Evolutionary conservation across 2,797 vertebrate species (phyloP).

Genomic region (Sebastes ruberrimus): DNA sequence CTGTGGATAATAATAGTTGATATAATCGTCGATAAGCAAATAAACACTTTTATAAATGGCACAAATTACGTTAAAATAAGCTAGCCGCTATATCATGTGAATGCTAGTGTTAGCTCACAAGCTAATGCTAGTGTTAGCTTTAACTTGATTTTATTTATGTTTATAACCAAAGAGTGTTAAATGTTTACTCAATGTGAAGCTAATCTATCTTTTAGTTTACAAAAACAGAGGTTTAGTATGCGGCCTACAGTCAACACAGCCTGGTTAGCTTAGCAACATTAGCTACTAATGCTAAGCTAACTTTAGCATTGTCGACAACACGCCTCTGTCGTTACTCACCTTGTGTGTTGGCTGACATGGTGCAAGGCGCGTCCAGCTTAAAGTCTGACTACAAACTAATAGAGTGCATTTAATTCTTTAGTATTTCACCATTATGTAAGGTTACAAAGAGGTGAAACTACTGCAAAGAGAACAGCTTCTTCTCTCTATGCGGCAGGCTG

Average conservation of each 20-base stretch:
- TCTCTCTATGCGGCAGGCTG: slow-evolving; percentile 13
- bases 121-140: neutral
- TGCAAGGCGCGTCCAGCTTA: slow-evolving; percentile 58
- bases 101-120: neutral
- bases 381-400: slow-evolving; percentile 31
- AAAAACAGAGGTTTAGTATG: neutral
- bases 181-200: neutral
- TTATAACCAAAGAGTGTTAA: neutral
- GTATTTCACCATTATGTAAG: neutral
- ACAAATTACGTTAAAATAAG: neutral
- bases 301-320: slow-evolving; percentile 21
- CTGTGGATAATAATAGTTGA: no score
- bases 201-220: no score
- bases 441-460: neutral
- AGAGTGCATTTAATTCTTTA: slow-evolving; percentile 62
- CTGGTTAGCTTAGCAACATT: slow-evolving; percentile 17
- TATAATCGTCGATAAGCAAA: no score
- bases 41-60: neutral
- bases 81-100: neutral
- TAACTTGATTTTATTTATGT: neutral
- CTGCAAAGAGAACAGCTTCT: neutral
- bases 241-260: slow-evolving; percentile 21
- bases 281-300: slow-evolving; percentile 28
- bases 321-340: slow-evolving; percentile 66
- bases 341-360: slow-evolving; percentile 78